phyloP scores from a whole-genome alignment of 2,113 vertebrate species.

The Dendropsophus ebraccatus region DNA sequence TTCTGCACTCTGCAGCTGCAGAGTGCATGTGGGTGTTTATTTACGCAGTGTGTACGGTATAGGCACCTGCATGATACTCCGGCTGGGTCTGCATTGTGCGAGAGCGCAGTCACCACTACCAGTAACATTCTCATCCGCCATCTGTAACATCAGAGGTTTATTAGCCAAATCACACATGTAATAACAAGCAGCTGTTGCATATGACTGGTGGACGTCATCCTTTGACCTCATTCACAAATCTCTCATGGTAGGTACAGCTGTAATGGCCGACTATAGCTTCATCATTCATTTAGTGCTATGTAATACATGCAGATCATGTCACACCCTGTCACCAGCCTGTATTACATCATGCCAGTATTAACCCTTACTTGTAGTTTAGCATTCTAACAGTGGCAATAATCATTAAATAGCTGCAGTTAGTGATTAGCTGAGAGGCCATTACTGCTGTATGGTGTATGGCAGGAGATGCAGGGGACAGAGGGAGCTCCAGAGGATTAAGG shows the following conservation, averaged over 20 bases:
- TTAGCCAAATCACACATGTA: background rate
- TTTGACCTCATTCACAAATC: conserved; percentile 9
- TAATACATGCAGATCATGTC: background rate
- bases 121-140: background rate
- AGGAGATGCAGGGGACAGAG: too few relatives aligned
- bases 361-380: background rate
- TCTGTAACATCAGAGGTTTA: background rate
- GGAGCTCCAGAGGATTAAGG: too few relatives aligned
- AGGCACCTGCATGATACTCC: background rate
- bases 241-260: background rate
- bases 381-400: background rate
- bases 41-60: background rate
- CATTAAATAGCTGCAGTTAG: background rate
- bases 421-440: too few relatives aligned
- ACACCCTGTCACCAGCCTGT: background rate
- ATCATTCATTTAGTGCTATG: background rate
- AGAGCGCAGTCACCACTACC: background rate
- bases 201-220: background rate
- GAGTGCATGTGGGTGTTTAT: conserved; percentile 1
- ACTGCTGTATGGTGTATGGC: too few relatives aligned
- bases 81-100: conserved; percentile 4
- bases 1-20: background rate
- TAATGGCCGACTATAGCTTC: background rate
- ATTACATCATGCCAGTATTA: conserved; percentile 3
- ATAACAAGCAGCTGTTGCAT: background rate